Conservation (phyloP, 2,797 vertebrate genomes). For the Onychomys torridus region DNA sequence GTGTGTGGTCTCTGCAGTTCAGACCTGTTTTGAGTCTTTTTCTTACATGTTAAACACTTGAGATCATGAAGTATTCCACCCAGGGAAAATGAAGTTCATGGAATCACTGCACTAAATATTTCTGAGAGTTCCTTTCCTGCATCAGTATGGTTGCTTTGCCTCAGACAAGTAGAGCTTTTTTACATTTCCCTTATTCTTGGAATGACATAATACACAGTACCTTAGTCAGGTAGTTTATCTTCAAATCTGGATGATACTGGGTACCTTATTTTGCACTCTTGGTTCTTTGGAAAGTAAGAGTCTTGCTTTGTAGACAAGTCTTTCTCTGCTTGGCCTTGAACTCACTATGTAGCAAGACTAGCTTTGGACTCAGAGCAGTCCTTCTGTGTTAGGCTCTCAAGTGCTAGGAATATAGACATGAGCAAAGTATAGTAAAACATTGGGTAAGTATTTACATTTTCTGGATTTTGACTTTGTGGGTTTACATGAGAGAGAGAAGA, state of each 20-base stretch:
- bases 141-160: neutral
- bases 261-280: neutral
- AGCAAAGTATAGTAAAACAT: neutral
- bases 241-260: neutral
- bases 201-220: neutral
- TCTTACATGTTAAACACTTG: neutral
- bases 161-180: neutral
- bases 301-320: neutral
- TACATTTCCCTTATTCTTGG: neutral
- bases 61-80: neutral
- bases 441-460: neutral
- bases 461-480: constrained; percentile 31
- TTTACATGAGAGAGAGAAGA: neutral
- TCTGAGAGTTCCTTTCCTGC: constrained; percentile 12
- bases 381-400: neutral
- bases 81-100: neutral
- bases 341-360: neutral
- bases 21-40: neutral
- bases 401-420: neutral
- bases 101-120: neutral
- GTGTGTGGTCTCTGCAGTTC: neutral
- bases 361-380: neutral
- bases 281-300: neutral
- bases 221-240: constrained; percentile 10
- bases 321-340: neutral